Evolutionary conservation across 1,140 invertebrate genomes (phyloP).

Genomic region (Triops longicaudatus): DNA sequence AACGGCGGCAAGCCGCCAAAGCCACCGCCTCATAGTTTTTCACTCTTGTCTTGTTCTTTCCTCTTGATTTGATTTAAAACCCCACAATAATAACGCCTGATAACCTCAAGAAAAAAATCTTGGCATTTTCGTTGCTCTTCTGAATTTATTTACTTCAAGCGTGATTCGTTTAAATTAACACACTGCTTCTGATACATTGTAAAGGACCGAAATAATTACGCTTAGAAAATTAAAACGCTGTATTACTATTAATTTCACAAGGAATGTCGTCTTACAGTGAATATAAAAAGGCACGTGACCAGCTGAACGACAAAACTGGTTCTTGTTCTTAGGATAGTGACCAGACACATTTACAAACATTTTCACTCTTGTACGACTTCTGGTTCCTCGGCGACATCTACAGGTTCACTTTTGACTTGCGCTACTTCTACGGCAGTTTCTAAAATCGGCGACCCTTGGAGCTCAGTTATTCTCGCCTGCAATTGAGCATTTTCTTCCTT

Average conservation of each 20-base stretch:
- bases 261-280: not conserved
- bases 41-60: not conserved
- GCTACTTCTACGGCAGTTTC: not conserved
- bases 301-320: not conserved
- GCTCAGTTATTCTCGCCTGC: not conserved
- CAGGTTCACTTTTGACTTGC: conserved; percentile 9
- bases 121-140: not conserved
- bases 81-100: not conserved
- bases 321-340: not conserved
- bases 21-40: conserved; percentile 17
- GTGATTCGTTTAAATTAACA: not conserved
- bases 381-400: not conserved
- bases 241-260: not conserved
- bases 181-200: not conserved
- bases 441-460: not conserved
- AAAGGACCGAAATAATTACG: not conserved
- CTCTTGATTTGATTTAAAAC: not conserved
- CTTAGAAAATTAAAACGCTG: not conserved
- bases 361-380: not conserved
- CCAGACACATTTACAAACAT: not conserved
- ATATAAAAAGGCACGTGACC: conserved; percentile 13
- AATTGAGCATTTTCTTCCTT: not conserved
- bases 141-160: not conserved
- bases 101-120: too few species aligned
- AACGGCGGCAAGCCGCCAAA: conserved; percentile 61